phyloP scores from a whole-genome alignment of 2,797 vertebrate species.

The Typhlichthys eigenmanni region DNA sequence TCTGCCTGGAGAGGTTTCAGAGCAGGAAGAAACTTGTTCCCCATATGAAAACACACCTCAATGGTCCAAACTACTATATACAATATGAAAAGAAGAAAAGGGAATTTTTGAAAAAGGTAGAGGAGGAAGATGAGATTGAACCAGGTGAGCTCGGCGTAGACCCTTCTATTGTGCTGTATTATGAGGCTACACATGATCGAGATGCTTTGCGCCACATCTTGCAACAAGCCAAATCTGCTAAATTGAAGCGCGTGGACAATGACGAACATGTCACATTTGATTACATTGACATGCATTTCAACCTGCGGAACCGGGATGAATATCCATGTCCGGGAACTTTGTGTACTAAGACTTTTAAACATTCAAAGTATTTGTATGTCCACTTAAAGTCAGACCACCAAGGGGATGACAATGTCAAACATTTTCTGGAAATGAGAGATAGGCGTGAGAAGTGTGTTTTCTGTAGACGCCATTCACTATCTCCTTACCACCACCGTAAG shows the following conservation, averaged over 20 bases:
- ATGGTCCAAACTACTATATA: constrained; percentile 75
- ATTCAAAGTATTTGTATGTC: constrained; percentile 95
- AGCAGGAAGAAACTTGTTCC: constrained; percentile 88
- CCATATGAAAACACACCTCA: constrained; percentile 91
- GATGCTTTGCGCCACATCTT: constrained; percentile 76
- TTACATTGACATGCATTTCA: constrained; percentile 85
- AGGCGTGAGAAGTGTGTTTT: constrained; percentile 92
- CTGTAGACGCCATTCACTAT: constrained; percentile 92
- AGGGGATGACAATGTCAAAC: constrained; percentile 90
- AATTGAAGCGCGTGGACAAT: constrained; percentile 61
- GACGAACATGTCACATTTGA: constrained; percentile 89
- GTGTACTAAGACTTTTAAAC: constrained; percentile 90
- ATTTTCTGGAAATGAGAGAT: constrained; percentile 93
- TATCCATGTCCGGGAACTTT: constrained; percentile 92
- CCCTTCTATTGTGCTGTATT: constrained; percentile 77
- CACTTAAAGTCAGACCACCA: constrained; percentile 92
- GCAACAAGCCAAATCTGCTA: constrained; percentile 67
- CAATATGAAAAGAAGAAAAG: constrained; percentile 78
- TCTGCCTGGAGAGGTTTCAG: constrained; percentile 89
- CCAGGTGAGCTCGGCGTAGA: constrained; percentile 79
- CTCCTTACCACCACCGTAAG: constrained; percentile 87
- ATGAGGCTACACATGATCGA: constrained; percentile 77
- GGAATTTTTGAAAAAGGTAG: constrained; percentile 29
- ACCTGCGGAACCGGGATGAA: constrained; percentile 90
- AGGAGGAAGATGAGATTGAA: constrained; percentile 75